These are phyloP conservation scores for Hexactinellida sp. DNA, from an alignment of 37 sponge, comb jelly and placozoan species.

Conservation along the genomic window DNA sequence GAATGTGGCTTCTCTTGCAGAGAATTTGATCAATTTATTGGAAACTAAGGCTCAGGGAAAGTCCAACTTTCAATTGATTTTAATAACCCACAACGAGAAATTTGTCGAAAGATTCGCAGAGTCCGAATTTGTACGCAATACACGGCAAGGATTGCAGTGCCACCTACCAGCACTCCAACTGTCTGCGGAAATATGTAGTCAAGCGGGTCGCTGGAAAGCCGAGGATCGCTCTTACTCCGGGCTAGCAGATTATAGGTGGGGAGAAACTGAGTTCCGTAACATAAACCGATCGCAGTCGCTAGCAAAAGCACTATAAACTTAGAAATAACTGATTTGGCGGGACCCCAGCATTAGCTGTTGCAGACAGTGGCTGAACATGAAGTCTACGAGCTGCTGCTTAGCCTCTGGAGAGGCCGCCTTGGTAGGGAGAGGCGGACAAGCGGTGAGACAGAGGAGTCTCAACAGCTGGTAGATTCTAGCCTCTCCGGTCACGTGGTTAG, in stretches of 20 bases:
- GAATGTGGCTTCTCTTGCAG: too few relatives aligned
- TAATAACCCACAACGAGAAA: too few relatives aligned
- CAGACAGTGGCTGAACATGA: background rate
- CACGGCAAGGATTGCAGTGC: background rate
- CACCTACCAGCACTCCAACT: background rate
- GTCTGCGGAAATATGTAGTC: background rate
- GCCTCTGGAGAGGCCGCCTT: background rate
- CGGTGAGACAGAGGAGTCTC: background rate
- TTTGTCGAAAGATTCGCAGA: too few relatives aligned
- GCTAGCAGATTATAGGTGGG: background rate
- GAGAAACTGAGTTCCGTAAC: background rate
- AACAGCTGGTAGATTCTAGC: background rate
- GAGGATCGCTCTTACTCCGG: background rate
- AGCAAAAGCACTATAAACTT: background rate
- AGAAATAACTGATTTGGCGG: background rate
- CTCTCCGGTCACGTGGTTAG: background rate
- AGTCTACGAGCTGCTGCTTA: background rate
- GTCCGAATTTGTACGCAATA: too few relatives aligned
- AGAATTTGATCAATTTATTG: too few relatives aligned
- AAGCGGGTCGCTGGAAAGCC: background rate
- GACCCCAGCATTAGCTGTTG: background rate
- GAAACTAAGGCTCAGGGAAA: too few relatives aligned
- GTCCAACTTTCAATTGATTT: too few relatives aligned
- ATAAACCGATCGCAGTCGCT: background rate
- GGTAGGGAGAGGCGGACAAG: background rate